A percentile compares a stretch with the other conserved stretches of the same genome.
phyloP scores from a whole-genome alignment of 2,113 vertebrate genomes.

The Ceyx melanurus region DNA sequence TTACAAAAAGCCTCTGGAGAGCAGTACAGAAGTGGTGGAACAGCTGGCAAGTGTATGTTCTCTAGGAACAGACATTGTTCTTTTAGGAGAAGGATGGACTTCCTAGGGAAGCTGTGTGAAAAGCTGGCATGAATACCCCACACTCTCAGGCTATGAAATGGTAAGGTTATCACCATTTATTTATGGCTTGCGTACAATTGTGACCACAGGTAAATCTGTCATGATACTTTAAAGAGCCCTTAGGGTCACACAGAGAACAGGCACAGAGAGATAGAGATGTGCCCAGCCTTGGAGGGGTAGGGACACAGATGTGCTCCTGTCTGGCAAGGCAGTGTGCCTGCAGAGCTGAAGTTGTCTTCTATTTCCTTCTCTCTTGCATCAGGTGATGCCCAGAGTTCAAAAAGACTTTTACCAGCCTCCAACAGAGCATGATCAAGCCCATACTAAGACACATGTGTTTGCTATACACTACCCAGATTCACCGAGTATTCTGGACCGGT shows the following conservation, averaged over 20 bases:
- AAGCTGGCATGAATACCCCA: background rate
- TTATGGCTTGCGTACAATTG: background rate
- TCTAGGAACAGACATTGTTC: background rate
- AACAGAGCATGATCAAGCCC: background rate
- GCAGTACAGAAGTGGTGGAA: background rate
- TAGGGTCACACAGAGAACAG: background rate
- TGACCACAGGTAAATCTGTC: background rate
- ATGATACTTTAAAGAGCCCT: background rate
- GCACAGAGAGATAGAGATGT: background rate
- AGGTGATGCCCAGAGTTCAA: background rate
- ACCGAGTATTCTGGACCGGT: background rate
- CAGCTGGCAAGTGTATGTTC: background rate
- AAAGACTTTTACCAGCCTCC: background rate
- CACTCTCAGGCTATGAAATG: background rate
- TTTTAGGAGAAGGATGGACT: background rate
- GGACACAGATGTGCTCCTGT: background rate
- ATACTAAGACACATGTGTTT: background rate
- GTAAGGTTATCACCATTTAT: background rate
- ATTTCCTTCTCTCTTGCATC: background rate
- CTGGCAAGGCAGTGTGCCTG: background rate
- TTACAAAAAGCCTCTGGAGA: background rate
- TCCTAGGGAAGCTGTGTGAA: background rate
- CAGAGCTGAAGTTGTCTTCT: background rate
- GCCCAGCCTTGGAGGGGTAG: background rate
- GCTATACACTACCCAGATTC: background rate